Conservation (phyloP, 2,888 invertebrate genomes). For the Choristoneura rosaceana region DNA sequence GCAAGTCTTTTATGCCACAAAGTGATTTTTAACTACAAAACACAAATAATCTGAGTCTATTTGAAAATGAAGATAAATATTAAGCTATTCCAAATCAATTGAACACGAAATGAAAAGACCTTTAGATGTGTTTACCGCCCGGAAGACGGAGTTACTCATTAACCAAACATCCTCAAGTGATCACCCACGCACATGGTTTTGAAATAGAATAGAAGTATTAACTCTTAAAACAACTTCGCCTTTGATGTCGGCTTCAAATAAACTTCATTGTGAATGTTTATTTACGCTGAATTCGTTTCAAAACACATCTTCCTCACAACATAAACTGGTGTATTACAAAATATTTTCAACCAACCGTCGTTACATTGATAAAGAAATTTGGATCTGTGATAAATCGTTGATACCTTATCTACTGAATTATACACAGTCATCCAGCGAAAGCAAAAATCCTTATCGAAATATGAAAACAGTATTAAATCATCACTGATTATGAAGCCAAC, state of each 20-base stretch:
- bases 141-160: constrained; percentile 33
- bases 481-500: not conserved
- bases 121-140: constrained; percentile 31
- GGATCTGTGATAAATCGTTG: constrained; percentile 12
- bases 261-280: constrained; percentile 42
- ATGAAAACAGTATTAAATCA: constrained; percentile 20
- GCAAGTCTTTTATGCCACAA: not conserved
- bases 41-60: not conserved
- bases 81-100: constrained; percentile 2
- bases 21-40: not conserved
- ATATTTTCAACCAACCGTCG: constrained; percentile 34
- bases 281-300: constrained; percentile 37
- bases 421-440: constrained; percentile 2
- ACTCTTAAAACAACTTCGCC: constrained; percentile 41
- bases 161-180: constrained; percentile 39
- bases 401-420: constrained; percentile 10
- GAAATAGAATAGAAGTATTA: constrained; percentile 41
- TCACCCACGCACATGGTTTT: constrained; percentile 35
- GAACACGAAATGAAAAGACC: not conserved
- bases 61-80: constrained; percentile 19
- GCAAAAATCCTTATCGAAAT: not conserved
- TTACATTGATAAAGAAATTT: constrained; percentile 24
- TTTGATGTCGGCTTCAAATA: constrained; percentile 41
- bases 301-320: constrained; percentile 38
- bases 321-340: constrained; percentile 35